Conservation (phyloP, 1,140 invertebrate genomes). For the Samia ricini region DNA sequence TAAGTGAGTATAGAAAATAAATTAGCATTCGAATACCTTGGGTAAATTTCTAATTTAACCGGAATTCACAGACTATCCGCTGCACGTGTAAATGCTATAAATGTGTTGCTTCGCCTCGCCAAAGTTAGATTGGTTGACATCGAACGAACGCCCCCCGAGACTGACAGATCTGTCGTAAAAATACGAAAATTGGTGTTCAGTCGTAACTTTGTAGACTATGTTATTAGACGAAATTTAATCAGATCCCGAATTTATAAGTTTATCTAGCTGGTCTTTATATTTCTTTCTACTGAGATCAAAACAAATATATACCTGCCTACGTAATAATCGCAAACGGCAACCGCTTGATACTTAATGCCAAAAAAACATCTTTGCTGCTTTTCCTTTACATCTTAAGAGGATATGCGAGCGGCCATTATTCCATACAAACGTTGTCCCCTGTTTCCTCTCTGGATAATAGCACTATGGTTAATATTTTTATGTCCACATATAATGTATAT, state of each 20-base stretch:
- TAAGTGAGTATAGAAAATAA: no score
- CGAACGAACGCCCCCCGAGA: conserved; percentile 34
- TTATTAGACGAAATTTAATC: conserved; percentile 6
- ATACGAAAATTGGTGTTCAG: conserved; percentile 16
- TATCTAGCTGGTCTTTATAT: background rate
- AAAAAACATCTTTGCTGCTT: no score
- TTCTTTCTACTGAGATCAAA: no score
- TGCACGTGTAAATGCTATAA: conserved; percentile 40
- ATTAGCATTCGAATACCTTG: background rate
- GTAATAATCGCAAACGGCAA: no score
- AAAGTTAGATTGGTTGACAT: conserved; percentile 61
- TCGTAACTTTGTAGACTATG: background rate
- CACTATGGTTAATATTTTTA: no score
- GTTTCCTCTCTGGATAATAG: no score
- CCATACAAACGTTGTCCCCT: no score
- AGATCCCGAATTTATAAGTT: background rate
- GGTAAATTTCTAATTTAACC: background rate
- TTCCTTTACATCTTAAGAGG: no score
- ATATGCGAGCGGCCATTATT: no score
- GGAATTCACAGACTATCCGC: background rate
- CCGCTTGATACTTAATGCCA: no score
- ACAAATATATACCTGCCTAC: no score
- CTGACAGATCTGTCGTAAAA: conserved; percentile 41
- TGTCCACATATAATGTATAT: no score
- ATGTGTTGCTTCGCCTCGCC: conserved; percentile 45